These are phyloP conservation scores for Oreocharis arfaki DNA, from an alignment of 2,113 vertebrate species.

Conservation along the genomic window DNA sequence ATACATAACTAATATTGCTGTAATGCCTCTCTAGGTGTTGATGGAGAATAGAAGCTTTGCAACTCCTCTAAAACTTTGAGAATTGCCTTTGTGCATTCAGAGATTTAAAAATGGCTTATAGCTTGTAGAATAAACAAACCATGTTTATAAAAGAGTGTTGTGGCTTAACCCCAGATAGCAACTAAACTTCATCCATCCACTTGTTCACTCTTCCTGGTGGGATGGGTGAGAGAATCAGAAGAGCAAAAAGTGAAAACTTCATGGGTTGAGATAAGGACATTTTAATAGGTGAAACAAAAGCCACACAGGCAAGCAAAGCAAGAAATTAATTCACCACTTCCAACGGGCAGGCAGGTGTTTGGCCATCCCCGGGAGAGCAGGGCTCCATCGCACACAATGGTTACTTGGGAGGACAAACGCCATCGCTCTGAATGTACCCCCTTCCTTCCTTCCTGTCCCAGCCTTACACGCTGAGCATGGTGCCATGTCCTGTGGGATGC, in stretches of 20 bases:
- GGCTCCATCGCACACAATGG: fast-evolving
- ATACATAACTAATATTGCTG: neutral
- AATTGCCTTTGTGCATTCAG: neutral
- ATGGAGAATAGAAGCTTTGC: neutral
- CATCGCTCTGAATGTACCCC: neutral
- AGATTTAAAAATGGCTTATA: neutral
- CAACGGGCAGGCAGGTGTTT: neutral
- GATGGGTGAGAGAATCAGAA: neutral
- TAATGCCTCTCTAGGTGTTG: neutral
- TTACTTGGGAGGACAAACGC: neutral
- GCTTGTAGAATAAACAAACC: neutral
- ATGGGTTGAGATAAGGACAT: neutral
- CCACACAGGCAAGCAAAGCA: neutral
- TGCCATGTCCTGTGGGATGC: neutral
- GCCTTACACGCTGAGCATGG: neutral
- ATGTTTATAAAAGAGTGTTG: neutral
- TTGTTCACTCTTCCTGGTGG: neutral
- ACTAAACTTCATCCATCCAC: neutral
- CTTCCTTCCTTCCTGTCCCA: neutral
- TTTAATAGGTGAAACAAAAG: neutral
- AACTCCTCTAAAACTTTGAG: neutral
- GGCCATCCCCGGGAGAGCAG: neutral
- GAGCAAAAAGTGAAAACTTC: neutral
- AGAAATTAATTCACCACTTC: neutral
- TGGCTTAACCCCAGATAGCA: neutral